A percentile compares a stretch with the other conserved stretches of the same genome.
phyloP scores from a whole-genome alignment of 2,888 invertebrate species.

The Acleris literana region DNA sequence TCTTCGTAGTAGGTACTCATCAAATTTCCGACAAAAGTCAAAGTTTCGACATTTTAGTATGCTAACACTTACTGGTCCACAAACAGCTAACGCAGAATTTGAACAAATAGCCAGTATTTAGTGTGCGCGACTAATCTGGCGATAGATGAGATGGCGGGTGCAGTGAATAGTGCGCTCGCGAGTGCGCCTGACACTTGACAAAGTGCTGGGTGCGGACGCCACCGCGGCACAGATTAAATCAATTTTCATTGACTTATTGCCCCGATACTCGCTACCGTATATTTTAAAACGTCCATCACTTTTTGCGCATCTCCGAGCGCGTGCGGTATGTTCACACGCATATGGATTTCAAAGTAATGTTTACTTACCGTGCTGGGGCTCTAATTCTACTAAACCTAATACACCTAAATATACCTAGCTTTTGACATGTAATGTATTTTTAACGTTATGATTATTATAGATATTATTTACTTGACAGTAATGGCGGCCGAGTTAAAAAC shows the following conservation, averaged over 20 bases:
- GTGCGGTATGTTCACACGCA: conserved; percentile 20
- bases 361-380: no score
- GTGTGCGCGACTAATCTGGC: conserved; percentile 55
- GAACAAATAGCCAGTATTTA: conserved; percentile 32
- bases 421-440: no score
- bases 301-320: conserved; percentile 27
- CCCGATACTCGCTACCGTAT: conserved; percentile 37
- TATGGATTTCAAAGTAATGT: conserved; percentile 5
- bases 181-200: conserved; percentile 67
- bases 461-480: no score
- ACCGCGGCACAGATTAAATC: conserved; percentile 59
- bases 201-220: conserved; percentile 68
- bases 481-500: no score
- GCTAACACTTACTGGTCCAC: neutral
- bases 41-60: neutral
- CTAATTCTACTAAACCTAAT: no score
- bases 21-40: no score
- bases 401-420: no score
- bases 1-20: no score
- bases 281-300: conserved; percentile 37
- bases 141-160: conserved; percentile 58
- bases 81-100: conserved; percentile 15
- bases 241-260: conserved; percentile 51
- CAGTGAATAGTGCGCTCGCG: conserved; percentile 62
- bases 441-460: no score